A percentile compares a stretch with the other conserved stretches of the same genome.
Conservation (phyloP, 2,113 vertebrate species). For the Macroglossus sobrinus region DNA sequence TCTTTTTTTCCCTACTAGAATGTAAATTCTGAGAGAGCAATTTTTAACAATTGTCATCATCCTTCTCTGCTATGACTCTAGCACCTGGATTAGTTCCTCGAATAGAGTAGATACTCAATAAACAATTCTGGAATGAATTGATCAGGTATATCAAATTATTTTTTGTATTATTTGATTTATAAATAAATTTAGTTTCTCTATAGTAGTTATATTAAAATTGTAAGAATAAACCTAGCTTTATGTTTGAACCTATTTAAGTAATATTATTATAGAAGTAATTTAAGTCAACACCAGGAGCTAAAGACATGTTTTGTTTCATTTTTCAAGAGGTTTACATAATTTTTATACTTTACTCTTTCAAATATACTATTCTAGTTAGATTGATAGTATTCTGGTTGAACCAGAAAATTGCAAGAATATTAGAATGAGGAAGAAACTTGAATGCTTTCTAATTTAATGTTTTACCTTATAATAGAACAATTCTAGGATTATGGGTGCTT, state of each 20-base stretch:
- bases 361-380: neutral
- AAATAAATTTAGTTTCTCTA: neutral
- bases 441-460: neutral
- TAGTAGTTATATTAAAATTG: neutral
- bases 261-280: neutral
- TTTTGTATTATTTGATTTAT: neutral
- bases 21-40: neutral
- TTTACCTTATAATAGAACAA: neutral
- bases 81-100: neutral
- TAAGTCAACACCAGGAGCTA: neutral
- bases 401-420: neutral
- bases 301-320: neutral
- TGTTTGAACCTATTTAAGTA: neutral
- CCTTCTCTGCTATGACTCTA: neutral
- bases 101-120: neutral
- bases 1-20: neutral
- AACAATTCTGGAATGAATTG: neutral
- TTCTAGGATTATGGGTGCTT: neutral
- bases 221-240: neutral
- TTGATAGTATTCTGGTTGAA: neutral
- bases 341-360: neutral
- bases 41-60: neutral
- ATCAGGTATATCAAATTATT: neutral
- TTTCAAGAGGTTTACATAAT: neutral
- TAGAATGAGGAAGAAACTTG: neutral